Evolutionary conservation across 2,797 vertebrate genomes (phyloP), one percentile per base, ranked within the genome.

Genomic region (Macropodus opercularis): DNA sequence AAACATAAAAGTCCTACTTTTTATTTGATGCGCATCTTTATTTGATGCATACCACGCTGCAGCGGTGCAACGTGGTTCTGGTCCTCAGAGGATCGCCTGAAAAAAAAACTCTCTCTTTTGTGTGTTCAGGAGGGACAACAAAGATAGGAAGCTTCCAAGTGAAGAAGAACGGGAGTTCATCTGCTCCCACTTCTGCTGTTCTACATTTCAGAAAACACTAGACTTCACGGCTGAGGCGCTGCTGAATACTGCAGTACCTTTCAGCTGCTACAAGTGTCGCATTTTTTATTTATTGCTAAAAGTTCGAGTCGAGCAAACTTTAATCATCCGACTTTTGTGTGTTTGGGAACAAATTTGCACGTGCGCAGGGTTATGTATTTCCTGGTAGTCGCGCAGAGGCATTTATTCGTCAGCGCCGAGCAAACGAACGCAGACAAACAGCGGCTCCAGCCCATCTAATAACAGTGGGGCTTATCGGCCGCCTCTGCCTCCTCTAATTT

Each of bases 401-500:
- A 62, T 83, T 84, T 74, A 73, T 74, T 63, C 66, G 27, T 77
- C 83, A 63, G 60, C 52, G 47, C 57, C 69, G 71, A 76, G 80
- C 76, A 75, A 84, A 77, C 60, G 42, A 44, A 81, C 69, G 67
- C 73, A 55, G 81, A 79, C 80, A 86, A 82, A 85, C 79, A 83
- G 65, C 63, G 50, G 73, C 72, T 72, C 68, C 75, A 75, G 71
- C 63, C 83, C 75, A 75, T 84, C 80, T 89, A 87, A 91, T 86
- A 86, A 90, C 82, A 72, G 76, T 42, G 77, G 67, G 74, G 72
- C 77, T 87, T 85, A 89, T 90, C 89, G 70, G 83, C 70, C 47
- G 78, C 77, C 80, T 80, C 80, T 86, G 89, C 82, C 87, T 79
- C 64, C 83, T 89, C 85, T 88, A 78, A 82, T 90, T 90, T 90